Conservation (phyloP, 92 coral and sea anemone species). For the Zoanthus gigantus region DNA sequence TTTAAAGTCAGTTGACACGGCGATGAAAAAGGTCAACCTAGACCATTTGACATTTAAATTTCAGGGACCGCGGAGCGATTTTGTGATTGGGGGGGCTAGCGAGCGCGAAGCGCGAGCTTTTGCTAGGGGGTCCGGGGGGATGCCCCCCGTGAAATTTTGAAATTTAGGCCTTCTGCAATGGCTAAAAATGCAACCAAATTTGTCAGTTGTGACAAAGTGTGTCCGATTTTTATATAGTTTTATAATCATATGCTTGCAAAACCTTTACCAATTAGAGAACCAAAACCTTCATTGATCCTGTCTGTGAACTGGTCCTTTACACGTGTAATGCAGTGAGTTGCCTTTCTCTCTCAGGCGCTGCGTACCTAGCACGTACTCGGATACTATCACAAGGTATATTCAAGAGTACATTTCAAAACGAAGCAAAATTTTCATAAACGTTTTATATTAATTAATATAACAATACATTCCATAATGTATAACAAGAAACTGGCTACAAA, state of each 20-base stretch:
- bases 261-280: slow-evolving; percentile 42
- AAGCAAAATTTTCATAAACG: slow-evolving; percentile 26
- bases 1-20: too few relatives aligned
- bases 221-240: slow-evolving; percentile 45
- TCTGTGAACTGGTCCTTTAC: slow-evolving; percentile 40
- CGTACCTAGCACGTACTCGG: slow-evolving; percentile 37
- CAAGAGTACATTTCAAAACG: slow-evolving; percentile 43
- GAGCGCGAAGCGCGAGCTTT: not conserved
- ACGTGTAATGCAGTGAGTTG: slow-evolving; percentile 43
- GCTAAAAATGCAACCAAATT: slow-evolving; percentile 35
- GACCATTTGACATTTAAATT: too few relatives aligned
- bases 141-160: slow-evolving; percentile 37
- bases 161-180: slow-evolving; percentile 33
- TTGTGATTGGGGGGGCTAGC: slow-evolving; percentile 16
- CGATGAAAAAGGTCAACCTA: too few relatives aligned
- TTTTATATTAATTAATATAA: slow-evolving; percentile 43
- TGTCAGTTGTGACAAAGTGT: not conserved
- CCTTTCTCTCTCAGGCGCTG: slow-evolving; percentile 37
- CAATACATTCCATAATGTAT: slow-evolving; percentile 46
- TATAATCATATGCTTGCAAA: slow-evolving; percentile 42
- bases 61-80: slow-evolving; percentile 12
- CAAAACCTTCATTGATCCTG: slow-evolving; percentile 40
- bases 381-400: slow-evolving; percentile 38
- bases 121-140: slow-evolving; percentile 7
- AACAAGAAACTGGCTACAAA: slow-evolving; percentile 48